Evolutionary conservation across 1,140 invertebrate species (phyloP), one percentile per base, ranked within the genome.

Genomic region (Drosophila simulans): DNA sequence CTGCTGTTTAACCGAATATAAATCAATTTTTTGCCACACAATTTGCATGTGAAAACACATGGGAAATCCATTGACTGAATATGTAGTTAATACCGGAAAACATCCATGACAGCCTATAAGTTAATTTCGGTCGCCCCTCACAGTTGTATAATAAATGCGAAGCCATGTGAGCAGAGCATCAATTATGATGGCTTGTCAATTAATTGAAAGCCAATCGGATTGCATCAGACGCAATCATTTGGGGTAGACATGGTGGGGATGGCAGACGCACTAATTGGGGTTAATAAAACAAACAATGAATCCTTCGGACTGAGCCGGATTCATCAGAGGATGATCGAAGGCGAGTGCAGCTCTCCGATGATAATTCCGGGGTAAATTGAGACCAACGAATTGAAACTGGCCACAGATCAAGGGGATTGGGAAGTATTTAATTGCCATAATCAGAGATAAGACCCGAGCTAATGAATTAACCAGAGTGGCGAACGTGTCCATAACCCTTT

Each of bases 121-220:
- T 45, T 52, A 52, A 65, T 57, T 64, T 57, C 17, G 22, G 27
- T 5, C 5, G n/a, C 31, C 39, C 22, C 54, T 12, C 39, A 39
- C 11, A 39, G 13, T 35, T 25, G 15, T 15, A 25, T 77, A 64
- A 65, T 71, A 46, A 60, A 62, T 70, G 54, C 42, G 48, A 60
- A 64, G 43, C 64, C 57, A 59, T 46, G 49, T 55, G 42, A 71
- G 53, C 78, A 57, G 52, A 64, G 63, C 69, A 82, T 82, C 78
- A 86, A 85, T 88, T 78, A 88, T 82, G 60, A 78, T 58, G 78
- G 17, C 82, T 75, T 77, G 77, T 86, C 82, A 82, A 70, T 78
- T 85, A 85, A 85, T 85, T 85, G 78, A 86, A 85, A 60, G 55
- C 60, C 68, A 76, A 85, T 85, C 57, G 40, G 72, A 55, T 51